Percentiles rank a stretch among this genome's conserved stretches.
Conservation (phyloP, 2,797 vertebrate species). For the Hemitrygon akajei region DNA sequence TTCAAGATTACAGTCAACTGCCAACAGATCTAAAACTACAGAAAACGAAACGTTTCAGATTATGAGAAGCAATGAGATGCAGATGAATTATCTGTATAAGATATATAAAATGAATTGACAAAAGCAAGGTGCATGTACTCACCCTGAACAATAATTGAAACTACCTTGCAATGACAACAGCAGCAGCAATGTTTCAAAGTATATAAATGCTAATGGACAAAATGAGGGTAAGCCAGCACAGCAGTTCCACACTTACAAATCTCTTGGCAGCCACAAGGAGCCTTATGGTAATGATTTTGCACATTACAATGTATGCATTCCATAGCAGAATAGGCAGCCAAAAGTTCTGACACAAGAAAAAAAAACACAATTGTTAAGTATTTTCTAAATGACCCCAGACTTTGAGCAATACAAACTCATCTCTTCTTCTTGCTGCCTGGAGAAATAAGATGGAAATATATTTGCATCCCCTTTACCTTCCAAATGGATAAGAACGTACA, state of each 20-base stretch:
- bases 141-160: neutral
- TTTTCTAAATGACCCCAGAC: conserved; percentile 15
- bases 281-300: conserved; percentile 32
- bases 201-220: neutral
- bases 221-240: neutral
- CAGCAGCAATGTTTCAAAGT: neutral
- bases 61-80: neutral
- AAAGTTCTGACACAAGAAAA: neutral
- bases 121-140: neutral
- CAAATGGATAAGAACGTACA: no score
- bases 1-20: neutral
- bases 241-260: conserved; percentile 14
- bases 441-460: no score
- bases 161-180: conserved; percentile 10
- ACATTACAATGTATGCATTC: conserved; percentile 25
- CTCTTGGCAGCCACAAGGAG: conserved; percentile 21
- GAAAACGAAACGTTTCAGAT: neutral
- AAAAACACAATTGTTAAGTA: neutral
- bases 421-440: neutral
- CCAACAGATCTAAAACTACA: neutral
- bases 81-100: neutral
- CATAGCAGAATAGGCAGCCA: neutral
- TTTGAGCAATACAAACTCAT: neutral
- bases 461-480: neutral
- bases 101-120: conserved; percentile 6